A percentile compares a stretch with the other conserved stretches of the same genome.
phyloP scores from a whole-genome alignment of 2,797 vertebrate genomes.

The Decapterus maruadsi region DNA sequence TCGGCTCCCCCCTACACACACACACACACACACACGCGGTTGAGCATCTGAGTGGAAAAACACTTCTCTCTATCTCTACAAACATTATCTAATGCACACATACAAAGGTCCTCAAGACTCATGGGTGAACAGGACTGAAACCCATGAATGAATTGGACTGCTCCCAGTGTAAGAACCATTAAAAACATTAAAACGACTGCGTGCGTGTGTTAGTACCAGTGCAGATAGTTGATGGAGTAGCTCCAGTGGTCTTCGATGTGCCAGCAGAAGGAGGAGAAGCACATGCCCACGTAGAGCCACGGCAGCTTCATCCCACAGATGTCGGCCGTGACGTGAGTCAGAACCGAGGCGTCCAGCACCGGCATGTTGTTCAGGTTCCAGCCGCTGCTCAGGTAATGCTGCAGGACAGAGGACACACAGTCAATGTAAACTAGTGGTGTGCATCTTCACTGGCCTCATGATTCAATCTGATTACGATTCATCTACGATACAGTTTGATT shows the following conservation, averaged over 20 bases:
- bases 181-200: background rate
- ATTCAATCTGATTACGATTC: no score
- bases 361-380: slow-evolving; percentile 99
- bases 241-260: slow-evolving; percentile 99
- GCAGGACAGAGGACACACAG: slow-evolving; percentile 55
- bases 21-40: no score
- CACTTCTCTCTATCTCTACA: no score
- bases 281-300: slow-evolving; percentile 99
- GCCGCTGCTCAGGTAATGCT: slow-evolving; percentile 96
- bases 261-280: slow-evolving; percentile 99
- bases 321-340: slow-evolving; percentile 97
- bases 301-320: slow-evolving; percentile 99
- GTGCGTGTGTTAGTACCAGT: slow-evolving; percentile 86
- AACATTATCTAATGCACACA: no score
- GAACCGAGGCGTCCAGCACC: slow-evolving; percentile 95
- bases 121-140: no score
- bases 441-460: no score
- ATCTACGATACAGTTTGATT: no score
- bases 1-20: slow-evolving; percentile 94
- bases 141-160: no score
- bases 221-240: slow-evolving; percentile 98
- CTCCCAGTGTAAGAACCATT: background rate
- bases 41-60: no score
- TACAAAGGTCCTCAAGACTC: no score
- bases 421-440: background rate